Percentiles rank a stretch among this genome's conserved stretches.
Evolutionary conservation across 2,113 vertebrate genomes (phyloP).

Genomic region (Phrynosoma platyrhinos): DNA sequence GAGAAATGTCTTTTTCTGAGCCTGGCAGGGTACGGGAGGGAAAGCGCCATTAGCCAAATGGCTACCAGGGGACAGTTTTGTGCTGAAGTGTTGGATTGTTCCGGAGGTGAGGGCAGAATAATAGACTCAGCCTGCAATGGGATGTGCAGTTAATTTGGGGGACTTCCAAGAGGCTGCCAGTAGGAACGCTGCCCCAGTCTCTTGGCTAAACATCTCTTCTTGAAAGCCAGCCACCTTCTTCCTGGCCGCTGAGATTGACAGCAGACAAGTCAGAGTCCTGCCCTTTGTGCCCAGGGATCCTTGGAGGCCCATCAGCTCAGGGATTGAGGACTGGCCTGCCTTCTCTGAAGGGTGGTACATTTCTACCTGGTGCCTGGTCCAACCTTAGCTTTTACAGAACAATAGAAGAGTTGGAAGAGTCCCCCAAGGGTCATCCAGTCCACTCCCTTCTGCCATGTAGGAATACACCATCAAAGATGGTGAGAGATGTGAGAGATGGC

Average conservation of each 20-base stretch:
- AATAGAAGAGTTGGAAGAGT: neutral
- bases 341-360: too few species aligned
- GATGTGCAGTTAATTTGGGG: neutral
- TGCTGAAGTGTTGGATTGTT: slow-evolving; percentile 41
- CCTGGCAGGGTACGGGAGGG: neutral
- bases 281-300: too few species aligned
- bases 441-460: neutral
- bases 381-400: too few species aligned
- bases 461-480: too few species aligned
- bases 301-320: too few species aligned
- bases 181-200: neutral
- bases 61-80: slow-evolving; percentile 31
- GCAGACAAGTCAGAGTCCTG: neutral
- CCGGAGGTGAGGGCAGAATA: slow-evolving; percentile 28
- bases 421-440: neutral
- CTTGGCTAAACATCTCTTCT: neutral
- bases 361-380: too few species aligned
- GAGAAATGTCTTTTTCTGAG: slow-evolving; percentile 4
- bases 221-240: neutral
- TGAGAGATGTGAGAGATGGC: too few species aligned
- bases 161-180: neutral
- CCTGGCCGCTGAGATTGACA: neutral
- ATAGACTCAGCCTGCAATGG: neutral
- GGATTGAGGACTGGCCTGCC: too few species aligned
- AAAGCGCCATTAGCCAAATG: slow-evolving; percentile 18